Base-by-base conservation (phyloP, 2,797 vertebrate genomes). In the Lithobates sylvaticus region DNA sequence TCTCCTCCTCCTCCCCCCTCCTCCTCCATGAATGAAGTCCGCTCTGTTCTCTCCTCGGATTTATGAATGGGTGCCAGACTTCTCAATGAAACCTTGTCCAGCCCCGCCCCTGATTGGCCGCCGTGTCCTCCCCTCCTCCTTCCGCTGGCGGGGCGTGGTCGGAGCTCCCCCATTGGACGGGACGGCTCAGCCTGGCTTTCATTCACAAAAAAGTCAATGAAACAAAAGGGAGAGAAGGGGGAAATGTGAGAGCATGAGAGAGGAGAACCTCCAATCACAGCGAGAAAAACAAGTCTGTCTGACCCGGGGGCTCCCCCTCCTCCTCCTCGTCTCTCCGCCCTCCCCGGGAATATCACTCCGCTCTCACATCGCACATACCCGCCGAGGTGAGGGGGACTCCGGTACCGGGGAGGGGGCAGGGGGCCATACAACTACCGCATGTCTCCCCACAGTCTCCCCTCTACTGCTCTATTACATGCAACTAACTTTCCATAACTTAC, bases 201-300 rank as follows among this genome's bases (percentile, higher is more conserved):
- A 84, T 84, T 84, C 82, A 84, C 82, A 69, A 84, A 84, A 84
- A 84, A 96, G 92, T 93, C 89, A 91, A 85, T 93, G 94, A 94
- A 94, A 94, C 93, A 84, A 84, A 84, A 84, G 79, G n/a, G 73
- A 76, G 73, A 69, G 39, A 39, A 39, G 69, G 73, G 72, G 82
- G 82, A 84, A 84, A 84, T 84, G 36, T 84, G 82, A 84, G 82
- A 84, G 39, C 82, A 84, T 84, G 82, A 84, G 76, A 84, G 82
- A 94, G 92, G 92, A 94, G 95, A 94, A 89, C 88, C 88, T 91
- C 95, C 95, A 96, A 95, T 96, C 94, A 90, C 71, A 81, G 89
- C 84, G 86, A 92, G 89, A 93, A 91, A 92, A 92, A 90, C 90
- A 88, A 91, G 90, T 90, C 92, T 86, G 84, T 89, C 71, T 80